Evolutionary conservation across 1,140 invertebrate genomes (phyloP), one percentile per base, ranked within the genome.

Genomic region (Drosophila equinoxialis): DNA sequence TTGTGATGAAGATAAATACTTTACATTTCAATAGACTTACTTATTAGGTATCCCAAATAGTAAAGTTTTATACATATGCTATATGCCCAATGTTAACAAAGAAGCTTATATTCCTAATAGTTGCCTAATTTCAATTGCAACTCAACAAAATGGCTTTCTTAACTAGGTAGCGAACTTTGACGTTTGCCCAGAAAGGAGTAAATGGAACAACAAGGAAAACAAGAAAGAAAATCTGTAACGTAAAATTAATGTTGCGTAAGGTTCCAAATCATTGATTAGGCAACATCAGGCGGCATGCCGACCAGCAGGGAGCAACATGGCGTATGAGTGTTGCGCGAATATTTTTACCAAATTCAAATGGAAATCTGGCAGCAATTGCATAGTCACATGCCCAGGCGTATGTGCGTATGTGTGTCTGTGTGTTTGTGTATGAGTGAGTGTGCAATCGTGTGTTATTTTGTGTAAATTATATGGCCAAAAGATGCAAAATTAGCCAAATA

Each of bases 401-500:
- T 30, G 30, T 30, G 30, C 30, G 5, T 30, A 6, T 6, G 59
- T 14, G 37, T 45, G 26, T 30, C 57, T 68, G 54, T 39, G 11
- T 13, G 0, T 39, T 41, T 66, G 54, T 58, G n/a, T 33, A 33
- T 17, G 23, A 58, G 39, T 65, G 65, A 68, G 57, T 85, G 82
- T 79, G 82, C 82, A 86, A 59, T 86, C 82, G 82, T 86, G 82
- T 86, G 82, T 87, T 87, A 82, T 86, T 86, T 82, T 81, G 83
- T 86, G 82, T 86, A 86, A 86, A 87, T 86, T 86, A 87, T 87
- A 86, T 87, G 81, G 77, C 79, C 76, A 55, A 87, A 86, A 87
- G 83, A 86, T 82, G 83, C 82, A 86, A 87, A 86, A 86, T 86
- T 86, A 86, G 83, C 79, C 83, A 86, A 86, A 86, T 86, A 82